Evolutionary conservation across 2,797 vertebrate genomes (phyloP), one percentile per base, ranked within the genome.

Genomic region (Champsocephalus gunnari): DNA sequence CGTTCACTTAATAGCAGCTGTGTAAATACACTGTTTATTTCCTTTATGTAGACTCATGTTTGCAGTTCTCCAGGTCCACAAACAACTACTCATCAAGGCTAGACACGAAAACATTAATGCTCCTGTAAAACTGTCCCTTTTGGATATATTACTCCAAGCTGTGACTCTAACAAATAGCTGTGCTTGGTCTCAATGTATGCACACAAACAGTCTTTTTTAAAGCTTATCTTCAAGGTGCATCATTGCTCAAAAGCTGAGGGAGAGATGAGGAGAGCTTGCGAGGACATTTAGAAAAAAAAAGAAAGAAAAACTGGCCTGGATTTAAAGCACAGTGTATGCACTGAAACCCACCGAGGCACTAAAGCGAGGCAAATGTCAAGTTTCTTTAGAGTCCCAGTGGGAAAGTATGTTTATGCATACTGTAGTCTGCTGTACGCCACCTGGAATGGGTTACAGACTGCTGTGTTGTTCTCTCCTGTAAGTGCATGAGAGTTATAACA

Each of bases 201-300:
- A 50, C 71, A 67, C 71, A 80, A 63, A 75, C 61, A 70, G 43
- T 81, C 45, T 63, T 66, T 80, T 77, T 74, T 44, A 71, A 75
- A 82, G 67, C 81, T 84, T 73, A 65, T 81, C 84, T 82, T 73
- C 69, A 82, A 77, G 71, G 68, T 77, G 71, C 14, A 19, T 62
- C 70, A 24, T 85, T 75, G 58, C 75, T 87, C 59, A 79, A 77
- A 75, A 59, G 12, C 50, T 38, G 12, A 14, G 12, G 11, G 17
- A 21, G 71, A 71, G 63, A 79, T 9, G 6, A 56, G 66, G 71
- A 53, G 47, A 54, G 58, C 3, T 9, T 1, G 5, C 5, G 1
- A 58, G 65, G 21, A 55, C 59, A 56, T 80, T 68, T 62, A 64
- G 45, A 47, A 38, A 38, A 38, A 34, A 38, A 14, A 0, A 38